These are phyloP conservation scores for Andrena chrysosceles DNA, from an alignment of 2,888 invertebrate genomes.

Conservation along the genomic window DNA sequence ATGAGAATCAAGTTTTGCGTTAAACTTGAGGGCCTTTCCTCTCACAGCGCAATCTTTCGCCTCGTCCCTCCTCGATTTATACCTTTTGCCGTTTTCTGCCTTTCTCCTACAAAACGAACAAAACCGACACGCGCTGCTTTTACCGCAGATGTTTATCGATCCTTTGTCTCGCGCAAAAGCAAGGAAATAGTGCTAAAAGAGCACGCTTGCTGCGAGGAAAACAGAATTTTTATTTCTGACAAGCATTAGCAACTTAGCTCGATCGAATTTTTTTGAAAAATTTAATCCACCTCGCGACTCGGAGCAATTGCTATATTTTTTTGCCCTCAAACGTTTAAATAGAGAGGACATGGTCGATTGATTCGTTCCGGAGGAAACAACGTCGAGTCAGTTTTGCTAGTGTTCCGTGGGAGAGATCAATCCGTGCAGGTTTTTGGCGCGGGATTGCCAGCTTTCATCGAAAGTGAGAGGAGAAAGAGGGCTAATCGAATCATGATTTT, in stretches of 20 bases:
- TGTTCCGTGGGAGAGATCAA: background rate
- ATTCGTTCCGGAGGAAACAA: background rate
- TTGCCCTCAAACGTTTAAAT: no score
- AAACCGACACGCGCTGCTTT: slow-evolving; percentile 13
- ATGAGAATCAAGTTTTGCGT: slow-evolving; percentile 7
- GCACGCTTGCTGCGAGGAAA: no score
- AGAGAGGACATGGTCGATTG: background rate
- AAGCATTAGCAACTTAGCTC: no score
- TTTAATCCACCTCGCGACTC: background rate
- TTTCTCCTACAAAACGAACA: slow-evolving; percentile 48
- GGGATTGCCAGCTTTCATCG: slow-evolving; percentile 63
- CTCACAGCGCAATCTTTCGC: slow-evolving; percentile 25
- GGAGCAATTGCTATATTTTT: background rate
- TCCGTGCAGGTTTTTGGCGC: slow-evolving; percentile 17
- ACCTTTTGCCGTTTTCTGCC: slow-evolving; percentile 35
- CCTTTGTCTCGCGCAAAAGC: background rate
- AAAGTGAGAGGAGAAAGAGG: slow-evolving; percentile 80
- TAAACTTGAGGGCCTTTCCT: slow-evolving; percentile 22
- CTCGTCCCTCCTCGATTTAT: slow-evolving; percentile 23
- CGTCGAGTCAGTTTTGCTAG: background rate
- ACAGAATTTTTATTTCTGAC: no score
- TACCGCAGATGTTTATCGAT: background rate
- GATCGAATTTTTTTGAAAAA: background rate
- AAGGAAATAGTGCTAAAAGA: background rate
- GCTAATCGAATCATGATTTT: slow-evolving; percentile 73